phyloP scores from a whole-genome alignment of 2,888 invertebrate species.

The Tetrapedia diversipes region DNA sequence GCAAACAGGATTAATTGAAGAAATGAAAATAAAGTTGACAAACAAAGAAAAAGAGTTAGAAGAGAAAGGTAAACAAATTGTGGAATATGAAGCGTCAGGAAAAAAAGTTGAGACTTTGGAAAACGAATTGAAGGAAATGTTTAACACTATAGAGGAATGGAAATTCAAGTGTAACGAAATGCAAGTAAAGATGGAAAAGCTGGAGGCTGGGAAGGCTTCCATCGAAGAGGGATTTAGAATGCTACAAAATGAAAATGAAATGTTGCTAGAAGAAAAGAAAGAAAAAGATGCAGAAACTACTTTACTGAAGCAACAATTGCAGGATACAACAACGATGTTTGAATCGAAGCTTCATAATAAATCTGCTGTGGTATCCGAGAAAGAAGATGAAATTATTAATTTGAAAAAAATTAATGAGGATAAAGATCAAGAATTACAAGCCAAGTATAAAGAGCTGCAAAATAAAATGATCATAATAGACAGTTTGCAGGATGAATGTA shows the following conservation, averaged over 20 bases:
- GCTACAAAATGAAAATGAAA: conserved; percentile 82
- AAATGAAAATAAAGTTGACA: conserved; percentile 85
- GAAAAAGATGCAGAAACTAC: conserved; percentile 66
- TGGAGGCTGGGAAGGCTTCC: conserved; percentile 83
- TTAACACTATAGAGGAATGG: conserved; percentile 76
- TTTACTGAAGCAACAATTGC: conserved; percentile 82
- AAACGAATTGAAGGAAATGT: conserved; percentile 72
- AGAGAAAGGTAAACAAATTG: conserved; percentile 81
- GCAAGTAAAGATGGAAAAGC: conserved; percentile 73
- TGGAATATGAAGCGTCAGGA: conserved; percentile 57
- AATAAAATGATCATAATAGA: conserved; percentile 73
- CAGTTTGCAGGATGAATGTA: conserved; percentile 81
- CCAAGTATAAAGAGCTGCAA: conserved; percentile 69
- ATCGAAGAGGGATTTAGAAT: conserved; percentile 83
- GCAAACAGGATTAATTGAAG: conserved; percentile 84
- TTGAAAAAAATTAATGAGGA: conserved; percentile 84
- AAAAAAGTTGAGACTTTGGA: conserved; percentile 68
- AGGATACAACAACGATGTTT: conserved; percentile 82
- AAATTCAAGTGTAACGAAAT: conserved; percentile 74
- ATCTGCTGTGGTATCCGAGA: conserved; percentile 47
- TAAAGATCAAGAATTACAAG: conserved; percentile 82
- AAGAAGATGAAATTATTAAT: conserved; percentile 68
- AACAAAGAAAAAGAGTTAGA: conserved; percentile 78
- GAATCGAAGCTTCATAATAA: conserved; percentile 78
- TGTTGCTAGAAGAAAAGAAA: conserved; percentile 68